phyloP scores from a whole-genome alignment of 2,888 invertebrate genomes.

The Lysandra bellargus region DNA sequence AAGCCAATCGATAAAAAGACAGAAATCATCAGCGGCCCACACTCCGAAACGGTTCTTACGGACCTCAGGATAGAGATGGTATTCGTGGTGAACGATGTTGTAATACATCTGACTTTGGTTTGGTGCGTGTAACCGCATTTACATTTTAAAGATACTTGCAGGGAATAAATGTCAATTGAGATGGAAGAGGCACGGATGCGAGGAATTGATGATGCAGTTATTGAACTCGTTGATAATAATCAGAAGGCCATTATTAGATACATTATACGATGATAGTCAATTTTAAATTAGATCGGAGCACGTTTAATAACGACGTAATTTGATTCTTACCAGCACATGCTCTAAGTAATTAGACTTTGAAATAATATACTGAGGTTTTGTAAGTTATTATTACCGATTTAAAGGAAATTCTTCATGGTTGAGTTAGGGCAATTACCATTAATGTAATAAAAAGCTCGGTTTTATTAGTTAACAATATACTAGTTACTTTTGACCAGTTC shows the following conservation, averaged over 20 bases:
- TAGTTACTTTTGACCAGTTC: not conserved
- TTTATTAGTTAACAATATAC: not conserved
- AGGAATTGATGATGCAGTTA: conserved; percentile 71
- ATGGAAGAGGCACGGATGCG: conserved; percentile 65
- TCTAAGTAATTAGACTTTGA: conserved; percentile 28
- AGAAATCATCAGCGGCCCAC: conserved; percentile 37
- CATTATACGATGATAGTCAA: conserved; percentile 41
- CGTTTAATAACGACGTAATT: conserved; percentile 29
- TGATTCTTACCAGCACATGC: conserved; percentile 26
- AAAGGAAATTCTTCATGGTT: not conserved
- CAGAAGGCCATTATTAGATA: conserved; percentile 56
- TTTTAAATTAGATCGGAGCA: conserved; percentile 28
- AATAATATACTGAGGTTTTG: conserved; percentile 23
- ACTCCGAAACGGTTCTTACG: conserved; percentile 43
- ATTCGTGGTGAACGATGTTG: conserved; percentile 32
- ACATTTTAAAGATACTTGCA: conserved; percentile 75
- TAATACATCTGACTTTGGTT: conserved; percentile 50
- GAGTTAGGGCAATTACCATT: not conserved
- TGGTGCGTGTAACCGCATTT: conserved; percentile 75
- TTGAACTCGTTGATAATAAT: conserved; percentile 68
- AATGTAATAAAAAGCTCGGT: not conserved
- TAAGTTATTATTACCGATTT: conserved; percentile 21
- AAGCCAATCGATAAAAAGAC: conserved; percentile 63
- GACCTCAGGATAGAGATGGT: conserved; percentile 43
- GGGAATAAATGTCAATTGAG: conserved; percentile 79